A percentile compares a stretch with the other conserved stretches of the same genome.
phyloP scores from a whole-genome alignment of 1,140 invertebrate species.

The Spodoptera frugiperda region DNA sequence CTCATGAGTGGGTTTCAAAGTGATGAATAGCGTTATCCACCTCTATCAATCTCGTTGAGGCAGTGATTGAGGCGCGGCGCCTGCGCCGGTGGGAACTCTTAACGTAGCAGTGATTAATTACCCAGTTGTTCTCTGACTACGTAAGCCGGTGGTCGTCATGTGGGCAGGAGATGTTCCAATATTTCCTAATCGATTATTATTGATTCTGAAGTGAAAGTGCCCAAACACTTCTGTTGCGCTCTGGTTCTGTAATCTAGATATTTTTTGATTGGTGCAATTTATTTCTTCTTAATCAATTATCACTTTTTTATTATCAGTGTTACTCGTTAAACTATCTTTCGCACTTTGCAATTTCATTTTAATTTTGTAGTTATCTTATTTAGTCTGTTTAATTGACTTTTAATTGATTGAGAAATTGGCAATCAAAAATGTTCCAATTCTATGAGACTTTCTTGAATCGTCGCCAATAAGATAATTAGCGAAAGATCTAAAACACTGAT shows the following conservation, averaged over 20 bases:
- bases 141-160: slow-evolving; percentile 29
- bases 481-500: too few species aligned
- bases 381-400: too few species aligned
- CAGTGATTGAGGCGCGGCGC: slow-evolving; percentile 41
- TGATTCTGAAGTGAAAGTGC: slow-evolving; percentile 13
- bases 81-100: slow-evolving; percentile 44
- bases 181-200: slow-evolving; percentile 24
- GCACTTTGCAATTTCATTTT: too few species aligned
- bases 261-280: background rate
- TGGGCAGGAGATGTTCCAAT: slow-evolving; percentile 11
- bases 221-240: background rate
- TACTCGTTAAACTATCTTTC: too few species aligned
- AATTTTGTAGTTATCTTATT: too few species aligned
- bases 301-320: too few species aligned
- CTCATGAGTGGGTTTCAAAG: slow-evolving; percentile 28
- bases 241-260: background rate
- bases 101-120: slow-evolving; percentile 40
- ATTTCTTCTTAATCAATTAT: too few species aligned
- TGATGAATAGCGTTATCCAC: slow-evolving; percentile 44
- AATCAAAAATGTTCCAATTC: too few species aligned
- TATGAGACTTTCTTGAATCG: too few species aligned
- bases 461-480: too few species aligned
- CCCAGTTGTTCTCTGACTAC: background rate
- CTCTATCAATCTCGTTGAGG: slow-evolving; percentile 38
- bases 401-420: too few species aligned